Evolutionary conservation across 2,113 vertebrate genomes (phyloP).

Genomic region (Spea bombifrons): DNA sequence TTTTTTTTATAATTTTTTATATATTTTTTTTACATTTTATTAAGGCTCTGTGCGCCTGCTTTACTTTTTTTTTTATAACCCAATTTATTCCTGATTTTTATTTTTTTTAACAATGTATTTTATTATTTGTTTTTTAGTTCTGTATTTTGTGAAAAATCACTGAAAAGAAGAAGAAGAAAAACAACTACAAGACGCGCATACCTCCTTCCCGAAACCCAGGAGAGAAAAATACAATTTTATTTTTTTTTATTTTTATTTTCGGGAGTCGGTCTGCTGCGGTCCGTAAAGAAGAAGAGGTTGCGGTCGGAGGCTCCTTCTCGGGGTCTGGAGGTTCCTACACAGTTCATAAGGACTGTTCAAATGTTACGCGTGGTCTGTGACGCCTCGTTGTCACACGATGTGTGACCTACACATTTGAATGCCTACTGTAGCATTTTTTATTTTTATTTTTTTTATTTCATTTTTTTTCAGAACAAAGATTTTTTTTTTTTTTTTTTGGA

Average conservation of each 20-base stretch:
- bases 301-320: not conserved
- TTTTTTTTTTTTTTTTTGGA: conserved; percentile 1
- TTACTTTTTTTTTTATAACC: not conserved
- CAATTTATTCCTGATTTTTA: not conserved
- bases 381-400: not conserved
- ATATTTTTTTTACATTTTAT: not conserved
- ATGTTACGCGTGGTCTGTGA: not conserved
- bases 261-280: not conserved
- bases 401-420: conserved; percentile 12
- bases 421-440: not conserved
- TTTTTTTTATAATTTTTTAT: not conserved
- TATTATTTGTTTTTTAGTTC: conserved; percentile 7
- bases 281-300: not conserved
- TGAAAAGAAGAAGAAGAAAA: not conserved
- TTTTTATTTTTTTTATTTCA: not conserved
- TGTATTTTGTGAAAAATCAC: not conserved
- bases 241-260: not conserved
- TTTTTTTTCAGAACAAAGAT: not conserved
- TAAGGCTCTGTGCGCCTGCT: not conserved
- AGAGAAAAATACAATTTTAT: not conserved
- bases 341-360: conserved; percentile 14
- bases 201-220: conserved; percentile 18
- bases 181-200: conserved; percentile 1
- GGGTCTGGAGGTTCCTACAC: not conserved
- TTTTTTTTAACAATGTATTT: not conserved